Evolutionary conservation across 2,888 invertebrate species (phyloP).

Genomic region (Drosophila eohydei): DNA sequence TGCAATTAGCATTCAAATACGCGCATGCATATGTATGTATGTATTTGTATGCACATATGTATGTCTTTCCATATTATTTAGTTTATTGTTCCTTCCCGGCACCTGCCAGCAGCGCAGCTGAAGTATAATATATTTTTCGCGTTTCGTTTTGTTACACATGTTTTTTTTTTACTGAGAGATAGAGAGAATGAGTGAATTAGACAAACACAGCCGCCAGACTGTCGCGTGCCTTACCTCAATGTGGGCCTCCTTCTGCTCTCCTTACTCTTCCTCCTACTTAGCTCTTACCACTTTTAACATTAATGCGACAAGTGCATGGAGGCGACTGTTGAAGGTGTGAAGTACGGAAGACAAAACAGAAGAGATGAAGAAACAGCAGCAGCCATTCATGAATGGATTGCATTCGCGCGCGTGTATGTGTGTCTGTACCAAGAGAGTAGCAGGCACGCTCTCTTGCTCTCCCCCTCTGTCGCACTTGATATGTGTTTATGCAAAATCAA

Average conservation of each 20-base stretch:
- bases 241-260: background rate
- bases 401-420: constrained; percentile 31
- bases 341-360: constrained; percentile 58
- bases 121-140: constrained; percentile 29
- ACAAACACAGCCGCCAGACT: constrained; percentile 53
- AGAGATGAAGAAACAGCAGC: constrained; percentile 32
- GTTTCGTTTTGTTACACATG: constrained; percentile 33
- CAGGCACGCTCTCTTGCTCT: constrained; percentile 2
- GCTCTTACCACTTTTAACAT: constrained; percentile 2
- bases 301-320: constrained; percentile 30
- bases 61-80: constrained; percentile 17
- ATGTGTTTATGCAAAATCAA: constrained; percentile 60
- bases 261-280: background rate
- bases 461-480: constrained; percentile 4
- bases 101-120: constrained; percentile 27
- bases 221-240: constrained; percentile 47
- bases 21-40: constrained; percentile 25
- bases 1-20: constrained; percentile 62
- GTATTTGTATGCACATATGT: background rate
- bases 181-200: constrained; percentile 48
- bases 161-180: constrained; percentile 24
- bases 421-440: constrained; percentile 14
- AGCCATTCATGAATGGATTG: constrained; percentile 71
- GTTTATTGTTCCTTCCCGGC: constrained; percentile 24
- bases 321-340: constrained; percentile 56